Conservation (phyloP, 2,888 invertebrate species). For the Acholoe squamosa region DNA sequence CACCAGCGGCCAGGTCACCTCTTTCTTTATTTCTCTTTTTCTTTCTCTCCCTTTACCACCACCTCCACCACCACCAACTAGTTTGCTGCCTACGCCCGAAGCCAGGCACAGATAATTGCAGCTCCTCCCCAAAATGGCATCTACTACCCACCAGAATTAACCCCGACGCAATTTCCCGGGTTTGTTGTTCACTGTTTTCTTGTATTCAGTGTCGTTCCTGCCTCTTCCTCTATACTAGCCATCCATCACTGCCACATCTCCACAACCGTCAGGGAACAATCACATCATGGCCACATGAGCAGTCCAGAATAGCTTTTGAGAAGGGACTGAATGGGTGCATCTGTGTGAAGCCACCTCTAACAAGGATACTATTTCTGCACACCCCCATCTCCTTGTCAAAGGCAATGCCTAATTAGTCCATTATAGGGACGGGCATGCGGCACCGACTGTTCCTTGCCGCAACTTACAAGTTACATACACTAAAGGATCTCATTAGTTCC, state of each 20-base stretch:
- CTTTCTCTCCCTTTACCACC: no score
- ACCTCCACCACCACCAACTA: no score
- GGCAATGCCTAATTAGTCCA: slow-evolving; percentile 4
- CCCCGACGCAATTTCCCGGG: slow-evolving; percentile 8
- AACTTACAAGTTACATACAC: no score
- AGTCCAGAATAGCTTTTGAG: no score
- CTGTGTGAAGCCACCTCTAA: neutral
- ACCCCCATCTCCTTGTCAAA: neutral
- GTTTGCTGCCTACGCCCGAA: neutral
- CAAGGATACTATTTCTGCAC: slow-evolving; percentile 11
- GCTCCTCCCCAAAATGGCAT: neutral
- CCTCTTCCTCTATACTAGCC: neutral
- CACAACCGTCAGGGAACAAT: neutral
- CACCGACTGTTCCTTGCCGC: no score
- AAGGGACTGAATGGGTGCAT: no score
- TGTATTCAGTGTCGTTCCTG: neutral
- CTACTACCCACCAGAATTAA: neutral
- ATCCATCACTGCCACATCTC: neutral
- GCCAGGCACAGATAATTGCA: neutral
- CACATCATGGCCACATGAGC: no score
- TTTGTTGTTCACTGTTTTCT: neutral
- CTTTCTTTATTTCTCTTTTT: no score
- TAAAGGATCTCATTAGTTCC: no score
- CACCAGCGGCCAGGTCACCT: no score
- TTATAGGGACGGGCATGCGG: neutral